A percentile compares a stretch with the other conserved stretches of the same genome.
Conservation (phyloP, 2,113 vertebrate genomes). For the Heterocephalus glaber region DNA sequence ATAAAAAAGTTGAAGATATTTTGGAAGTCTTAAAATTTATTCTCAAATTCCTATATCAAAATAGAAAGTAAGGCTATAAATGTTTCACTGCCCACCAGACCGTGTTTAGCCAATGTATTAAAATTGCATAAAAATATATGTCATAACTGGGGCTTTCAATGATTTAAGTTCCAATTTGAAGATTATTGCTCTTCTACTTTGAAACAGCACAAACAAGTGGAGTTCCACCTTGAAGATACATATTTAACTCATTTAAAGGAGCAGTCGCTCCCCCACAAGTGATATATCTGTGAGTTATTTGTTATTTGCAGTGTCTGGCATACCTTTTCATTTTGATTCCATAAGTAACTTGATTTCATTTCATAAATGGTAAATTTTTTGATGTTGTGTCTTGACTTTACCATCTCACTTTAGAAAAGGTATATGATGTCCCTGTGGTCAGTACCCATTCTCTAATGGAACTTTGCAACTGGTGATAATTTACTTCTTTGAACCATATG, state of each 20-base stretch:
- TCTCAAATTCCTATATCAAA: neutral
- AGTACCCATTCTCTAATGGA: neutral
- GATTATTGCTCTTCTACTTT: neutral
- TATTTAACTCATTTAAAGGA: neutral
- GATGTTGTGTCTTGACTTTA: neutral
- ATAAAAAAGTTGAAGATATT: neutral
- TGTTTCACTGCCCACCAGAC: neutral
- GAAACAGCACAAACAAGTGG: neutral
- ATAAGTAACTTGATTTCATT: neutral
- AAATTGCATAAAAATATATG: neutral
- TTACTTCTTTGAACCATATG: neutral
- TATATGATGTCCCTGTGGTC: too few species aligned
- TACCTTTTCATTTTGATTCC: neutral
- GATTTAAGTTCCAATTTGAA: neutral
- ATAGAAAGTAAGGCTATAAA: neutral
- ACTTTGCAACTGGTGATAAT: neutral
- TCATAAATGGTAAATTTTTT: neutral
- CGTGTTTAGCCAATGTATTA: neutral
- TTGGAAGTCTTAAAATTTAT: neutral
- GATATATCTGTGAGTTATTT: neutral
- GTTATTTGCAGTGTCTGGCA: neutral
- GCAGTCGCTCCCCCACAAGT: neutral
- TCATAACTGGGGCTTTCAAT: neutral
- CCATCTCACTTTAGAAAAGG: neutral
- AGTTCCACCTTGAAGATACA: neutral